Evolutionary conservation across 2,888 invertebrate species (phyloP).

Genomic region (Pollenia griseotomentosa): DNA sequence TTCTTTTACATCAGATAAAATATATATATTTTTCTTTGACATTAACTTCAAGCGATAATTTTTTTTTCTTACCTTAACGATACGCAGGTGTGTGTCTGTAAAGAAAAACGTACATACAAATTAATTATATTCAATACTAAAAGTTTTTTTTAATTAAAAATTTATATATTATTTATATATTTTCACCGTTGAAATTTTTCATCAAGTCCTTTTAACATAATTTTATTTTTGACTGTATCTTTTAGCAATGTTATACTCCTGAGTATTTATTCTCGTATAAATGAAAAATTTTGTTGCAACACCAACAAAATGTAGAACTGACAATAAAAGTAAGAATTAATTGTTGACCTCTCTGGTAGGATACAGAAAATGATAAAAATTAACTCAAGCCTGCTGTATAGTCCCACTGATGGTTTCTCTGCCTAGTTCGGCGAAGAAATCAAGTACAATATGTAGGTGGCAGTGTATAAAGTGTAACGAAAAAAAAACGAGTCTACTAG

Average conservation of each 20-base stretch:
- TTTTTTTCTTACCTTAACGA: no score
- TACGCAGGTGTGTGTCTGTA: no score
- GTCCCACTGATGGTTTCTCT: background rate
- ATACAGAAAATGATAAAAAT: conserved; percentile 41
- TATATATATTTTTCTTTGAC: no score
- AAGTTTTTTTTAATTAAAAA: no score
- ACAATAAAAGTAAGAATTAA: conserved; percentile 68
- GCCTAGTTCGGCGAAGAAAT: background rate
- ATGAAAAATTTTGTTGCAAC: background rate
- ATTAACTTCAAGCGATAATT: no score
- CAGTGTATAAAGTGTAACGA: background rate
- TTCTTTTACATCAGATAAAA: no score
- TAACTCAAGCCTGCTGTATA: conserved; percentile 9
- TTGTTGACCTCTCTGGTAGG: conserved; percentile 68
- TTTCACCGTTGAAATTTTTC: no score
- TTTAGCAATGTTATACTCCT: background rate
- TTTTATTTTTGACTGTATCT: background rate
- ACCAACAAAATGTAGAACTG: conserved; percentile 8
- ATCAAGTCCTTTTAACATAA: background rate
- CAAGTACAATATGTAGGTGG: background rate
- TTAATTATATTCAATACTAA: no score
- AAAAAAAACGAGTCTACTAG: conserved; percentile 24
- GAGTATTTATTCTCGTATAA: background rate
- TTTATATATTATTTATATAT: no score
- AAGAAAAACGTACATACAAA: no score